Conservation (phyloP, 2,888 invertebrate species). For the Pollenia amentaria region DNA sequence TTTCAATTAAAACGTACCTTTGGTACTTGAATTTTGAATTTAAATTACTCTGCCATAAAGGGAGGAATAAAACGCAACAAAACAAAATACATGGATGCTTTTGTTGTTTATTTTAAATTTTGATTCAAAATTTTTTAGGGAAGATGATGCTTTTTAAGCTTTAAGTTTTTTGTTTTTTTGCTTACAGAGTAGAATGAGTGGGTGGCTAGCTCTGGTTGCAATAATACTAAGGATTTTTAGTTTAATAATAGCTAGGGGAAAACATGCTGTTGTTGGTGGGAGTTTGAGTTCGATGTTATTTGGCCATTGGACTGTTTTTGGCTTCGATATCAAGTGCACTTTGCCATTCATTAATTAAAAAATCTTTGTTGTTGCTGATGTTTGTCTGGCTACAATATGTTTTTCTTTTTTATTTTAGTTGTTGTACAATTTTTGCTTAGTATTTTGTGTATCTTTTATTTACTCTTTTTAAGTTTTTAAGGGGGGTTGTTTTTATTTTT, state of each 20-base stretch:
- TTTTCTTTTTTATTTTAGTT: conserved; percentile 43
- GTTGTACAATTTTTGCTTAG: conserved; percentile 36
- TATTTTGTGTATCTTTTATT: conserved; percentile 42
- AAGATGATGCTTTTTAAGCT: conserved; percentile 50
- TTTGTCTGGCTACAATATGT: conserved; percentile 63
- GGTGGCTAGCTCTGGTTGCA: conserved; percentile 37
- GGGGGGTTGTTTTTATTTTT: conserved; percentile 31
- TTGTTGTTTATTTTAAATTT: conserved; percentile 49
- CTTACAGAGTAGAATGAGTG: background rate
- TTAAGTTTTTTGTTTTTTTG: conserved; percentile 4
- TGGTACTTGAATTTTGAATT: conserved; percentile 81
- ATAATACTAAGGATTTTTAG: conserved; percentile 47
- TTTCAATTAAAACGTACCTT: conserved; percentile 81
- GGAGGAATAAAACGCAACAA: conserved; percentile 47
- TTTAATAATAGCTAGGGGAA: conserved; percentile 8
- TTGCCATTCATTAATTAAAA: conserved; percentile 74
- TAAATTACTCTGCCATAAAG: conserved; percentile 48
- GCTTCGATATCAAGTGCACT: conserved; percentile 74
- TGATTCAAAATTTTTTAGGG: conserved; percentile 26
- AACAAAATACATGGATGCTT: conserved; percentile 14
- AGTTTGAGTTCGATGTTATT: conserved; percentile 50
- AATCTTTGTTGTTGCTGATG: conserved; percentile 41
- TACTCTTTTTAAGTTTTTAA: conserved; percentile 9
- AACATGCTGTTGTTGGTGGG: background rate
- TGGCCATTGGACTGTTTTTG: conserved; percentile 73